These are phyloP conservation scores for Stenurella melanura DNA, from an alignment of 2,888 invertebrate genomes.

Conservation along the genomic window DNA sequence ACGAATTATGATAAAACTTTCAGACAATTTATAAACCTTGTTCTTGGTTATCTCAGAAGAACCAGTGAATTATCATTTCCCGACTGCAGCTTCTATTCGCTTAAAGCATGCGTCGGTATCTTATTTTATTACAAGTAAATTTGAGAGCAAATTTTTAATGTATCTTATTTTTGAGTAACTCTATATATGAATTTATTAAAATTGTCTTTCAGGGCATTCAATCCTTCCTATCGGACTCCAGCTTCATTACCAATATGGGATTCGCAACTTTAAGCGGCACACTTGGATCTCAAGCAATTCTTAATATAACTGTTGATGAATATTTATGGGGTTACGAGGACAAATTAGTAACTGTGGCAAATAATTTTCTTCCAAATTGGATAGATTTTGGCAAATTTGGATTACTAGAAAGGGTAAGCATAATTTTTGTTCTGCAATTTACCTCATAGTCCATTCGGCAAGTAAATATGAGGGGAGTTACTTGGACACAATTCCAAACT, in stretches of 20 bases:
- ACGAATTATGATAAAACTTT: too few relatives aligned
- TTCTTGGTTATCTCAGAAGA: too few relatives aligned
- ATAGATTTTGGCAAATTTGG: constrained; percentile 89
- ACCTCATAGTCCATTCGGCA: too few relatives aligned
- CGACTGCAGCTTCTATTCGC: neutral
- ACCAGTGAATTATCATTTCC: neutral
- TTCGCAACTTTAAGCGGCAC: constrained; percentile 77
- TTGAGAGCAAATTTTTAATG: too few relatives aligned
- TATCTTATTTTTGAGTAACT: too few relatives aligned
- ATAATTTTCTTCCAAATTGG: constrained; percentile 83
- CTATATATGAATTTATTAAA: too few relatives aligned
- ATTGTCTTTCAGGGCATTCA: constrained; percentile 75
- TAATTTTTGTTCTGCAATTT: constrained; percentile 15
- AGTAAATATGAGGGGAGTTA: too few relatives aligned
- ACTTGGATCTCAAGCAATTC: constrained; percentile 78
- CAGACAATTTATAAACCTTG: too few relatives aligned
- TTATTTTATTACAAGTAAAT: neutral
- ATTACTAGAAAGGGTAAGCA: constrained; percentile 84
- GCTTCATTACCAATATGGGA: constrained; percentile 77
- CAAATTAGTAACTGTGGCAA: constrained; percentile 81
- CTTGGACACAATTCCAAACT: too few relatives aligned
- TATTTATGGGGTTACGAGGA: constrained; percentile 91
- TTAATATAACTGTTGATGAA: constrained; percentile 80
- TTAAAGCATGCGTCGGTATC: neutral
- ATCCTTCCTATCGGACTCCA: constrained; percentile 75